Base-by-base conservation (phyloP, 2,797 vertebrate genomes). In the Gephyroberyx darwinii region DNA sequence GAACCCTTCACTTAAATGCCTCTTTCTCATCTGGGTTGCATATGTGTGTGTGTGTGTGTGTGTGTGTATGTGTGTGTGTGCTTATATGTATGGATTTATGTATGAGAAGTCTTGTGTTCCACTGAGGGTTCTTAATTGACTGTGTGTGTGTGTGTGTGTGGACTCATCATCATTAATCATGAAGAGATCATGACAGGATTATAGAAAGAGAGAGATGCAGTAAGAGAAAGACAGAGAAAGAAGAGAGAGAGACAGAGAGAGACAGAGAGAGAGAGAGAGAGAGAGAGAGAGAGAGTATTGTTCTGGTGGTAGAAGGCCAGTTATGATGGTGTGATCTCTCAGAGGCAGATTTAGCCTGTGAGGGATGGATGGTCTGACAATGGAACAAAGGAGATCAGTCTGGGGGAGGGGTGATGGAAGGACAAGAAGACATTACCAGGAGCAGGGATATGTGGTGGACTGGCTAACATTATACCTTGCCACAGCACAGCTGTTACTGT, bases 381-480 rank as follows among this genome's bases (percentile, higher is more conserved):
- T 58, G 60, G 69, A 85, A 81, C 75, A 86, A 84, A 82, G 72
- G 65, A 67, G 61, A 73, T 69, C 67, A 63, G 65, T 80, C 54
- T 80, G 76, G 78, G 84, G 76, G 80, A 80, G 66, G 82, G 75
- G 77, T 60, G 75, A 35, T 31, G 1, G 55, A 61, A 65, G 62
- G 54, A 83, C 35, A 9, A 79, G 55, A 67, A 52, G 63, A 81
- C 62, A 45, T 76, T 56, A 72, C 68, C 12, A 26, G 51, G 69
- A 73, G 50, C 39, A 55, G 39, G 72, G 73, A 82, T 74, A 58
- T 56, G 74, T 47, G 30, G 63, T 68, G 74, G 48, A 55, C 45
- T 58, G 68, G 71, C 84, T 82, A 71, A 84, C 80, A 67, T 53
- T 63, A 35, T 54, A 67, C 75, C 72, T 35, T 56, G 37, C 0